These are phyloP conservation scores for Eonycteris spelaea DNA, from an alignment of 2,113 vertebrate genomes.

Conservation along the genomic window DNA sequence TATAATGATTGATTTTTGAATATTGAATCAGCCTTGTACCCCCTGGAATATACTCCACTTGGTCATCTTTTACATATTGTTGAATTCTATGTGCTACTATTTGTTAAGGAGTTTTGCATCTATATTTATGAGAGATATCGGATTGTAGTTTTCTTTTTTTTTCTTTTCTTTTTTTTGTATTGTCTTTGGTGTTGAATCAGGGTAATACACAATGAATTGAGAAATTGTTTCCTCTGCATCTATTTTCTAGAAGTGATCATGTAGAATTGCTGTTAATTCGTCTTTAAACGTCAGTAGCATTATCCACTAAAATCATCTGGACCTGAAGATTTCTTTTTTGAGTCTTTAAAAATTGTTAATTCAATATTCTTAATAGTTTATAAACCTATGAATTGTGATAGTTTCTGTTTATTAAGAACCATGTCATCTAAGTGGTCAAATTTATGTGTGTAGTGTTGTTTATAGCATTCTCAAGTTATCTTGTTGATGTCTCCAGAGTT, in stretches of 20 bases:
- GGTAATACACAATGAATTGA: not conserved
- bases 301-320: not conserved
- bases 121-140: not conserved
- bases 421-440: not conserved
- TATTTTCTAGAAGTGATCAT: not conserved
- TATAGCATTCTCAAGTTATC: not conserved
- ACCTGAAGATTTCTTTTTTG: not conserved
- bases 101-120: not conserved
- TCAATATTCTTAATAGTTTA: not conserved
- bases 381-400: not conserved
- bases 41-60: not conserved
- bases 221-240: not conserved
- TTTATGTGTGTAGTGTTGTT: not conserved
- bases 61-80: not conserved
- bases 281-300: not conserved
- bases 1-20: not conserved
- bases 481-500: not conserved
- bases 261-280: not conserved
- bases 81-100: not conserved
- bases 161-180: no score
- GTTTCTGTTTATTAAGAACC: not conserved
- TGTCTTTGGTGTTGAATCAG: not conserved
- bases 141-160: not conserved
- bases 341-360: not conserved
- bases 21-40: not conserved